Evolutionary conservation across 2,888 invertebrate species (phyloP).

Genomic region (Stenchaetothrips biformis): DNA sequence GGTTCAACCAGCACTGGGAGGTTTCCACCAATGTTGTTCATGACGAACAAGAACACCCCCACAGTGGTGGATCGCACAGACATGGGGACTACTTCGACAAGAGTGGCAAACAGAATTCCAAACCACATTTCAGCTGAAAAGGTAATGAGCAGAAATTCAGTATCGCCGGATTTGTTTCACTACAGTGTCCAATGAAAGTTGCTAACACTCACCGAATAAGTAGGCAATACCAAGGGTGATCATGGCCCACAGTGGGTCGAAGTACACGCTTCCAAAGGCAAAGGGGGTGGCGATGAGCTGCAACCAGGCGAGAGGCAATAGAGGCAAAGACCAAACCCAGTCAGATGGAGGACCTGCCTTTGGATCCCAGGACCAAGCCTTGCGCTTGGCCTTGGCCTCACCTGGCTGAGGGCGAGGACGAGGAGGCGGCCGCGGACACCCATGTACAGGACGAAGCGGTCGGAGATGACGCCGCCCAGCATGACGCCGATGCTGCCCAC

Average conservation of each 20-base stretch:
- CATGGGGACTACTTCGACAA: conserved; percentile 82
- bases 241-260: conserved; percentile 79
- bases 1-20: conserved; percentile 83
- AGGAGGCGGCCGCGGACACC: conserved; percentile 76
- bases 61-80: conserved; percentile 78
- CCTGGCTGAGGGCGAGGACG: conserved; percentile 70
- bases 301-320: too few relatives aligned
- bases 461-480: conserved; percentile 64
- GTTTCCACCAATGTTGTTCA: conserved; percentile 90
- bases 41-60: conserved; percentile 82
- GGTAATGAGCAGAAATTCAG: conserved; percentile 26
- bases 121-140: conserved; percentile 89
- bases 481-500: conserved; percentile 67
- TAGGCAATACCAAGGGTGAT: conserved; percentile 82
- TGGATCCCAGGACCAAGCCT: too few relatives aligned
- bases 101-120: conserved; percentile 83
- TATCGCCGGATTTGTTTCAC: neutral
- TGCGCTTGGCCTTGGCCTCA: conserved; percentile 34
- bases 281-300: conserved; percentile 75
- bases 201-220: conserved; percentile 65
- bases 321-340: too few relatives aligned
- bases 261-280: conserved; percentile 79
- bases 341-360: too few relatives aligned
- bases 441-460: conserved; percentile 82
- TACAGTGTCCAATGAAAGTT: neutral